A percentile compares a stretch with the other conserved stretches of the same genome.
These are phyloP conservation scores for Podilymbus podiceps DNA, from an alignment of 2,113 vertebrate genomes.

Conservation along the genomic window DNA sequence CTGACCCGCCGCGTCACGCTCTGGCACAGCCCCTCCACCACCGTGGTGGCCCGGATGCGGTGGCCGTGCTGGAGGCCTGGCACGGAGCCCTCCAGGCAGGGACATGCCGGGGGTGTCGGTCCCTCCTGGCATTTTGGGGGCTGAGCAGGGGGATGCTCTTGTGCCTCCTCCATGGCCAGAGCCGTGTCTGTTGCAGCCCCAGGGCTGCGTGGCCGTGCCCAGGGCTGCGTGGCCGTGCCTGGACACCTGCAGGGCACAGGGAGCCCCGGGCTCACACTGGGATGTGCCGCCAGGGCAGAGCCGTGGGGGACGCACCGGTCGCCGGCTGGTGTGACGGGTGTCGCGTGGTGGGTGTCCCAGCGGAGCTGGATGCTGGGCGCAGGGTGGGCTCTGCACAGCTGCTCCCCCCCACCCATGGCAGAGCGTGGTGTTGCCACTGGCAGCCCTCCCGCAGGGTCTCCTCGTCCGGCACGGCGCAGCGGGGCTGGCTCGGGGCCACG, in stretches of 20 bases:
- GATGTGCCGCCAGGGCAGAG: fast-evolving
- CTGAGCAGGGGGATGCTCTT: not conserved
- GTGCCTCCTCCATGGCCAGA: fast-evolving
- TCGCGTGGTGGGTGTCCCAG: fast-evolving
- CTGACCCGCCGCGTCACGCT: fast-evolving
- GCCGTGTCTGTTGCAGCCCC: not conserved
- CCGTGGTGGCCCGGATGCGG: fast-evolving
- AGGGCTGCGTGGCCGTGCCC: not conserved
- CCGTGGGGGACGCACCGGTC: fast-evolving
- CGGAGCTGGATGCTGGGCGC: not conserved
- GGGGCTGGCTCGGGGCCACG: not conserved
- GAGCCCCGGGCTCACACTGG: not conserved
- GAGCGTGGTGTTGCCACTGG: not conserved
- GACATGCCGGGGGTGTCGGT: fast-evolving
- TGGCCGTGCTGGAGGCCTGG: not conserved
- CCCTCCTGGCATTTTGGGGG: not conserved
- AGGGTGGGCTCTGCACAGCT: not conserved
- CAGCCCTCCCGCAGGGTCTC: not conserved
- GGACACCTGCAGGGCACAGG: not conserved
- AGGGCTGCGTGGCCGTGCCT: not conserved
- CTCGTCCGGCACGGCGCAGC: not conserved
- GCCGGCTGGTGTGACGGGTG: fast-evolving
- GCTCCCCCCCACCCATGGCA: fast-evolving
- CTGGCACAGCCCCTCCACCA: not conserved
- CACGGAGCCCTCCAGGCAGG: not conserved